Conservation (phyloP, 2,888 invertebrate genomes). For the Pyralis farinalis region DNA sequence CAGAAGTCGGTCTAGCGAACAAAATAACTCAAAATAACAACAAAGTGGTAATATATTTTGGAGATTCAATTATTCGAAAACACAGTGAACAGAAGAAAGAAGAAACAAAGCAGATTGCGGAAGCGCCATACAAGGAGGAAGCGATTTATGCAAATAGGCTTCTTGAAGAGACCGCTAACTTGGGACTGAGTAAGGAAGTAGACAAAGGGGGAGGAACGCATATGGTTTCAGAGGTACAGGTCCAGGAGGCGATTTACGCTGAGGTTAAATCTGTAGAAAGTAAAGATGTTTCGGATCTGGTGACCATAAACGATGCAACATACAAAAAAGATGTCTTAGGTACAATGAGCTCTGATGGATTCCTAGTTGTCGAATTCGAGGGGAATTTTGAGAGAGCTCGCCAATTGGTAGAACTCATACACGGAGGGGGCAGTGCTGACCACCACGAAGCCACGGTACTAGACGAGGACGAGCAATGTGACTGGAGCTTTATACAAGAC, state of each 20-base stretch:
- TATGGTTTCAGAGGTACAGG: constrained; percentile 58
- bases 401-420: constrained; percentile 81
- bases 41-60: constrained; percentile 88
- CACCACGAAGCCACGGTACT: constrained; percentile 70
- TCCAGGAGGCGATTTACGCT: constrained; percentile 69
- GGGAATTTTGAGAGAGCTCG: constrained; percentile 82
- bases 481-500: constrained; percentile 88
- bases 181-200: constrained; percentile 48
- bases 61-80: constrained; percentile 82
- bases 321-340: constrained; percentile 67
- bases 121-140: constrained; percentile 50
- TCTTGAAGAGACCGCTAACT: constrained; percentile 53
- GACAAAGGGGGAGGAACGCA: constrained; percentile 58
- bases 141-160: constrained; percentile 68
- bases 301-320: constrained; percentile 61
- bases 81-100: constrained; percentile 70
- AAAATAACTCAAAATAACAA: constrained; percentile 78
- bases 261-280: constrained; percentile 55
- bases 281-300: constrained; percentile 38
- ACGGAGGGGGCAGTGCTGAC: constrained; percentile 61
- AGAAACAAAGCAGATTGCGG: constrained; percentile 45
- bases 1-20: constrained; percentile 56
- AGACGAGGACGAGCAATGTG: constrained; percentile 79
- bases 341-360: constrained; percentile 72
- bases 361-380: constrained; percentile 82